Evolutionary conservation across 1,140 invertebrate species (phyloP), one percentile per base, ranked within the genome.

Genomic region (Reticulitermes speratus): DNA sequence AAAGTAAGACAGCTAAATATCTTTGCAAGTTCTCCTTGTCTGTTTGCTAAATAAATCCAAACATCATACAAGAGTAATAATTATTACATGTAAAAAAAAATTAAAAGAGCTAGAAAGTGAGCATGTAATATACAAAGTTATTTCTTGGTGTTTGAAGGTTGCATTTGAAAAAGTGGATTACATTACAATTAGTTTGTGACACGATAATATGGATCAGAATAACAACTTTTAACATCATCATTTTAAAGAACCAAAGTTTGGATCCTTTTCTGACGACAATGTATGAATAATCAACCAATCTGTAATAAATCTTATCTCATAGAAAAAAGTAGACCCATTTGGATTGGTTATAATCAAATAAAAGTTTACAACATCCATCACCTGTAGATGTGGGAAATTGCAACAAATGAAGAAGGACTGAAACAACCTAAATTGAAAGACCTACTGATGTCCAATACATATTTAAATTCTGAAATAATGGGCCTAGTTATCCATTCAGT

Each of bases 311-410:
- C 7, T 19, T 65, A 75, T n/a, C 65, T 75, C 65, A 75, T 6
- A 75, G 59, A 65, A 75, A 30, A 75, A 75, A 75, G 65, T 75
- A 30, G 65, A 75, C 65, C 65, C 65, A 75, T 30, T 75, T 75
- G 65, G 65, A 75, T 75, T 75, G 0, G 65, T 25, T 75, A 14
- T 16, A n/a, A 75, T 16, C 65, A 75, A 75, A 75, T 30, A 19
- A 11, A 16, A n/a, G 25, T 8, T 14, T 30, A 75, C n/a, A 75
- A 30, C n/a, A 30, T 75, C 16, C 0, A 65, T 65, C 25, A 65
- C 59, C 25, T 65, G 21, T 65, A 25, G 59, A 65, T 3, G 45
- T 48, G 45, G 45, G 45, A 12, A 55, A 5, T 0, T 12, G 14
- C 19, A 16, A 21, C 11, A n/a, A 59, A n/a, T 30, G 65, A 25